These are phyloP conservation scores for Bruchidius siliquastri DNA, from an alignment of 2,888 invertebrate species.

Conservation along the genomic window DNA sequence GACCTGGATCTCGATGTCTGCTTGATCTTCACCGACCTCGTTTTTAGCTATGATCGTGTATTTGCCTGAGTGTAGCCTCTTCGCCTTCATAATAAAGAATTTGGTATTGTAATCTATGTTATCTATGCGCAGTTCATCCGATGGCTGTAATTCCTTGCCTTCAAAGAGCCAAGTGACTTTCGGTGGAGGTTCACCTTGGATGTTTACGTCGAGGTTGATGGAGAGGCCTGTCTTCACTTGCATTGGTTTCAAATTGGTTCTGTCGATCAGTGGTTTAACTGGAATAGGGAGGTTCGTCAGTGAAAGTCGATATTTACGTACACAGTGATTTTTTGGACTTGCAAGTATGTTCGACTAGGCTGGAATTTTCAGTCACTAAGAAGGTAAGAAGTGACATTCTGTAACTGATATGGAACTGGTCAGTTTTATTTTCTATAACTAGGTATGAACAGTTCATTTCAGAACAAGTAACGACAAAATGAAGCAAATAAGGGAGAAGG, in stretches of 20 bases:
- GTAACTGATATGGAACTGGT: too few relatives aligned
- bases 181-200: conserved; percentile 91
- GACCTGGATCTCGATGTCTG: conserved; percentile 84
- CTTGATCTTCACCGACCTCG: conserved; percentile 87
- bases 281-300: too few relatives aligned
- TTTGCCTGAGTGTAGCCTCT: conserved; percentile 77
- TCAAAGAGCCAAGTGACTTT: conserved; percentile 85
- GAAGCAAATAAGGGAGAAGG: too few relatives aligned
- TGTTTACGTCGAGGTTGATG: conserved; percentile 80
- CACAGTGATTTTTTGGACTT: neutral
- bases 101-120: conserved; percentile 88
- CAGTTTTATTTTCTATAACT: too few relatives aligned
- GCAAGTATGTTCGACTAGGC: too few relatives aligned
- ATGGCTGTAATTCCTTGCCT: conserved; percentile 59
- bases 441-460: too few relatives aligned
- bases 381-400: too few relatives aligned
- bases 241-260: conserved; percentile 79
- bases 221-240: conserved; percentile 85
- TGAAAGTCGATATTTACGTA: too few relatives aligned
- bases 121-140: conserved; percentile 66
- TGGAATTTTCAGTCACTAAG: too few relatives aligned
- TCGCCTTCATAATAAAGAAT: conserved; percentile 78
- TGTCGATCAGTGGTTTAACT: conserved; percentile 94
- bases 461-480: too few relatives aligned
- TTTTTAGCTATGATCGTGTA: conserved; percentile 89